These are phyloP conservation scores for Lucinisca nassula DNA, from an alignment of 2,888 invertebrate genomes.

Conservation along the genomic window DNA sequence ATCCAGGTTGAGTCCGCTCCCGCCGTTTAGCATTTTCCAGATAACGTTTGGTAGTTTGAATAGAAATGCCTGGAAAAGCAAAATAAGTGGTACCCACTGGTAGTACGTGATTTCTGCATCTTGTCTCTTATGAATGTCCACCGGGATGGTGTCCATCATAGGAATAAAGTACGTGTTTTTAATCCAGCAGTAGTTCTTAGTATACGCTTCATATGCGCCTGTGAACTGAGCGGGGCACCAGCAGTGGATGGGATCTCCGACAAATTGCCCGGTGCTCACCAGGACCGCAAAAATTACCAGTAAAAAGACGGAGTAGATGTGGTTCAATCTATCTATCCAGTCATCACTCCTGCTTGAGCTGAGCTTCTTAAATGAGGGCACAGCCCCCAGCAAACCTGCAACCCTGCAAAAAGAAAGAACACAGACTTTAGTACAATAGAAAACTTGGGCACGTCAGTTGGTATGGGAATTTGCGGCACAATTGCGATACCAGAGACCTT, in stretches of 20 bases:
- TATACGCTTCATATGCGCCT: slow-evolving; percentile 82
- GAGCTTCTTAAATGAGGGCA: slow-evolving; percentile 82
- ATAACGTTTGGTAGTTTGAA: slow-evolving; percentile 84
- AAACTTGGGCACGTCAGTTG: neutral
- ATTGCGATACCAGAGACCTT: too few species aligned
- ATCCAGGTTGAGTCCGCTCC: slow-evolving; percentile 82
- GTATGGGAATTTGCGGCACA: too few species aligned
- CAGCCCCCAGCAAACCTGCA: slow-evolving; percentile 76
- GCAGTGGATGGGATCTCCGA: slow-evolving; percentile 85
- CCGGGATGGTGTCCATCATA: slow-evolving; percentile 82
- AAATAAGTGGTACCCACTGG: slow-evolving; percentile 84
- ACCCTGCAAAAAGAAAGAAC: slow-evolving; percentile 58
- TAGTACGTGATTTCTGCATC: slow-evolving; percentile 84
- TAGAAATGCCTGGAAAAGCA: slow-evolving; percentile 83
- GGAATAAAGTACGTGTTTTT: slow-evolving; percentile 85
- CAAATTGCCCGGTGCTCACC: slow-evolving; percentile 83
- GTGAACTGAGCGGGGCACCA: slow-evolving; percentile 83
- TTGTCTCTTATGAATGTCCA: slow-evolving; percentile 78
- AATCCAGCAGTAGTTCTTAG: slow-evolving; percentile 85
- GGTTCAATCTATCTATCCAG: slow-evolving; percentile 83
- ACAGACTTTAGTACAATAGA: neutral
- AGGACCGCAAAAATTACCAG: slow-evolving; percentile 83
- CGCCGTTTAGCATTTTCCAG: slow-evolving; percentile 82
- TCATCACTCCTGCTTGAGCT: slow-evolving; percentile 83
- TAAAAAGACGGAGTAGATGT: slow-evolving; percentile 82